Conservation (phyloP, 92 coral and sea anemone species). For the Palythoa grandiflora region DNA sequence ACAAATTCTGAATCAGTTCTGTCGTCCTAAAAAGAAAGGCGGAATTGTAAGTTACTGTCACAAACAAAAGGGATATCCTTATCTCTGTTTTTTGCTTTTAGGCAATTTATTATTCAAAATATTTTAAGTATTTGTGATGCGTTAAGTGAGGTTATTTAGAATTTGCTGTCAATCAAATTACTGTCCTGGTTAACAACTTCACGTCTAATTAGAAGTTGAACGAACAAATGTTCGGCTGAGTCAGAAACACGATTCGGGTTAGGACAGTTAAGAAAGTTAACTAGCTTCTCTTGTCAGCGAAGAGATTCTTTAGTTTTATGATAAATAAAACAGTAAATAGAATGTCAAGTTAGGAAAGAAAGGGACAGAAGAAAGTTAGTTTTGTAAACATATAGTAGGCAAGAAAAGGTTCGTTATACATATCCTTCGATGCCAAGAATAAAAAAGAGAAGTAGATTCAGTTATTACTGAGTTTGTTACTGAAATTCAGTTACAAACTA, state of each 20-base stretch:
- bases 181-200: background rate
- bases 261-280: background rate
- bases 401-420: background rate
- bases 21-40: background rate
- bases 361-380: background rate
- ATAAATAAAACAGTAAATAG: background rate
- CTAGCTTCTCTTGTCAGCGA: background rate
- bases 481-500: background rate
- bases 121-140: background rate
- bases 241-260: background rate
- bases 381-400: background rate
- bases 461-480: background rate
- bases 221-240: background rate
- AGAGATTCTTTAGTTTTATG: background rate
- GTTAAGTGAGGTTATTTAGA: background rate
- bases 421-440: background rate
- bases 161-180: background rate
- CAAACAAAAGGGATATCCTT: background rate
- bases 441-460: background rate
- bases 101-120: background rate
- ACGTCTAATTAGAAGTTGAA: background rate
- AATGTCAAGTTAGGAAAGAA: background rate
- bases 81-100: background rate
- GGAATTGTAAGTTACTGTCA: background rate
- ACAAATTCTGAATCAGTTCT: background rate